A percentile compares a stretch with the other conserved stretches of the same genome.
Evolutionary conservation across 2,113 vertebrate genomes (phyloP).

Genomic region (Chunga burmeisteri): DNA sequence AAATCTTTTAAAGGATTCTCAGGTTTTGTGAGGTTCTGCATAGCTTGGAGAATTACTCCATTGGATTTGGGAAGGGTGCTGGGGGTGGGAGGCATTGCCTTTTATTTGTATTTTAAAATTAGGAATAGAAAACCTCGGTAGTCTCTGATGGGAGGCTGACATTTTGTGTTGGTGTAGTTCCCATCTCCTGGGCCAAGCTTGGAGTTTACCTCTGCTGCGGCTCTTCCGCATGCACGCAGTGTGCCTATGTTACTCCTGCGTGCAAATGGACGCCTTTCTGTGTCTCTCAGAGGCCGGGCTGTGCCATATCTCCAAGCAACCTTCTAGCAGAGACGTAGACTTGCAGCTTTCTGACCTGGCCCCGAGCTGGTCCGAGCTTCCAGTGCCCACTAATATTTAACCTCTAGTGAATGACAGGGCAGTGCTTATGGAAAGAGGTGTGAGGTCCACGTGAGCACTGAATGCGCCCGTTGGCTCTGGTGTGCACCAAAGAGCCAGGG

Average conservation of each 20-base stretch:
- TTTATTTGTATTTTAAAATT: not conserved
- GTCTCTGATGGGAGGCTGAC: not conserved
- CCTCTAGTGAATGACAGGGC: not conserved
- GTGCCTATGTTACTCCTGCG: not conserved
- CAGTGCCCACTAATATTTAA: not conserved
- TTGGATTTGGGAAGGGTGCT: not conserved
- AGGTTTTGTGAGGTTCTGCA: not conserved
- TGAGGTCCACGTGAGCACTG: not conserved
- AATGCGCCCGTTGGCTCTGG: too few relatives aligned
- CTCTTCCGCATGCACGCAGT: not conserved
- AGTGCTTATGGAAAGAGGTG: not conserved
- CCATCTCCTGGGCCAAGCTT: not conserved
- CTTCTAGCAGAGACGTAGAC: not conserved
- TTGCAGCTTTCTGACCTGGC: not conserved
- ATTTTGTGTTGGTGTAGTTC: not conserved
- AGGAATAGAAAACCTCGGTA: not conserved
- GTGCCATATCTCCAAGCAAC: not conserved
- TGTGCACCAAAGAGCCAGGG: not conserved
- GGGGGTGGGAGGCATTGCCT: not conserved
- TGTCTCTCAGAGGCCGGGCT: too few relatives aligned
- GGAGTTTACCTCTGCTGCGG: not conserved
- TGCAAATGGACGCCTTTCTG: not conserved
- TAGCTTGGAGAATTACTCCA: not conserved
- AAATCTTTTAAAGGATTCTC: not conserved
- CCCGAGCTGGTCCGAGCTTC: not conserved